Evolutionary conservation across 1,140 invertebrate species (phyloP).

Genomic region (Melipona quadrifasciata): DNA sequence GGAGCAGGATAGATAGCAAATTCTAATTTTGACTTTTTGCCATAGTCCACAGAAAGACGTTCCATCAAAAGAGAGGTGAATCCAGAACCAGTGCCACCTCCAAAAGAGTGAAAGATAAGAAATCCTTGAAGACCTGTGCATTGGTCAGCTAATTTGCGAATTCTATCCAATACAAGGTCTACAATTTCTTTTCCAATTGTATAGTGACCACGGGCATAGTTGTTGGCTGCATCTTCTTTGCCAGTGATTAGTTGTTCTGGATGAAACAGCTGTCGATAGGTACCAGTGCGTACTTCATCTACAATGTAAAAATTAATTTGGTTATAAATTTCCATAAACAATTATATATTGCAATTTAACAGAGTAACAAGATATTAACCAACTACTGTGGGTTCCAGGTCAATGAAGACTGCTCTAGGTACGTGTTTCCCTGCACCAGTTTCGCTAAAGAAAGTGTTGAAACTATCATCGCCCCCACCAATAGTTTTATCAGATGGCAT

Average conservation of each 20-base stretch:
- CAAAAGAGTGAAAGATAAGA: constrained; percentile 65
- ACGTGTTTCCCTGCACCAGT: constrained; percentile 86
- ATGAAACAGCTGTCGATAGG: constrained; percentile 89
- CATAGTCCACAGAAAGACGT: constrained; percentile 63
- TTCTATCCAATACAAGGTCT: constrained; percentile 59
- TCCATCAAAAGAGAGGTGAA: constrained; percentile 65
- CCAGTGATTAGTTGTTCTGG: constrained; percentile 66
- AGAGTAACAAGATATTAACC: constrained; percentile 86
- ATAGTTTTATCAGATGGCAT: constrained; percentile 66
- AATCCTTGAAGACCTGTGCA: constrained; percentile 66
- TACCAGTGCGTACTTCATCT: constrained; percentile 74
- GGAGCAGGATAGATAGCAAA: constrained; percentile 64
- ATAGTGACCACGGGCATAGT: constrained; percentile 64
- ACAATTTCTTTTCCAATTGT: constrained; percentile 66
- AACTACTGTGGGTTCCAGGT: constrained; percentile 65
- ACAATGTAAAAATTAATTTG: not conserved
- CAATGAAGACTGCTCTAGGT: constrained; percentile 66
- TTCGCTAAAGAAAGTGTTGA: constrained; percentile 95
- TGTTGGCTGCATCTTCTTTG: constrained; percentile 63
- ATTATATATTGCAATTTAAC: not conserved
- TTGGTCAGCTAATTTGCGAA: constrained; percentile 62
- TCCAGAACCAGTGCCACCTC: constrained; percentile 63
- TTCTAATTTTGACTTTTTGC: constrained; percentile 63
- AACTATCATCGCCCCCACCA: constrained; percentile 84
- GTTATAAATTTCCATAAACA: not conserved